These are phyloP conservation scores for Staurois parvus DNA, from an alignment of 2,797 vertebrate species.

Conservation along the genomic window DNA sequence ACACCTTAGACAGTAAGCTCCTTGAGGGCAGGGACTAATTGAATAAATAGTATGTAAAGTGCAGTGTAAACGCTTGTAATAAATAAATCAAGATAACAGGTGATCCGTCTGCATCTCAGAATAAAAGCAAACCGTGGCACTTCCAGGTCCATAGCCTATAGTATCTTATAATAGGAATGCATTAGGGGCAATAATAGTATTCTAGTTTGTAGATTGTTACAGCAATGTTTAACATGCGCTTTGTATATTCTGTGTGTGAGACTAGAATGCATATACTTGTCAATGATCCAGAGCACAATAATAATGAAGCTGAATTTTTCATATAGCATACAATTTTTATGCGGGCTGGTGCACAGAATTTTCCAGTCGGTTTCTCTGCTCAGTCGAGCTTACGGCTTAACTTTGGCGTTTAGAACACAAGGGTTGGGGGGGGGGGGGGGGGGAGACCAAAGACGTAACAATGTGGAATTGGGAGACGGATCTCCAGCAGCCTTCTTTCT, in stretches of 20 bases:
- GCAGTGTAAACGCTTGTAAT: no score
- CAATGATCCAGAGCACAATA: background rate
- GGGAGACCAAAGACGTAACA: background rate
- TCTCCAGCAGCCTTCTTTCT: background rate
- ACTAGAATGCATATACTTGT: background rate
- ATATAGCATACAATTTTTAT: background rate
- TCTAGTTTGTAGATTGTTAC: no score
- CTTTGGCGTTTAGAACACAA: background rate
- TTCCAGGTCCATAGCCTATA: no score
- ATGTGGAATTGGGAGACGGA: background rate
- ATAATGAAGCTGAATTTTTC: constrained; percentile 4
- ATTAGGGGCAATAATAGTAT: no score
- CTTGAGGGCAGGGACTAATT: no score
- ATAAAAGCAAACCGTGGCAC: no score
- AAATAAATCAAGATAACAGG: no score
- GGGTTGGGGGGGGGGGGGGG: no score
- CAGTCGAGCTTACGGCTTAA: background rate
- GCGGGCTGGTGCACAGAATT: constrained; percentile 1
- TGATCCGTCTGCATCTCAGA: no score
- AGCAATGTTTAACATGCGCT: background rate
- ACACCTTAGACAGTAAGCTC: no score
- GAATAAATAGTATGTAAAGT: no score
- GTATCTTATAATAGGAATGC: no score
- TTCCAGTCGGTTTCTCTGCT: constrained; percentile 2
- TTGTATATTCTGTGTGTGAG: background rate